Conservation (phyloP, 53 echinoderm and acorn worm species). For the Actinopyga echinites region DNA sequence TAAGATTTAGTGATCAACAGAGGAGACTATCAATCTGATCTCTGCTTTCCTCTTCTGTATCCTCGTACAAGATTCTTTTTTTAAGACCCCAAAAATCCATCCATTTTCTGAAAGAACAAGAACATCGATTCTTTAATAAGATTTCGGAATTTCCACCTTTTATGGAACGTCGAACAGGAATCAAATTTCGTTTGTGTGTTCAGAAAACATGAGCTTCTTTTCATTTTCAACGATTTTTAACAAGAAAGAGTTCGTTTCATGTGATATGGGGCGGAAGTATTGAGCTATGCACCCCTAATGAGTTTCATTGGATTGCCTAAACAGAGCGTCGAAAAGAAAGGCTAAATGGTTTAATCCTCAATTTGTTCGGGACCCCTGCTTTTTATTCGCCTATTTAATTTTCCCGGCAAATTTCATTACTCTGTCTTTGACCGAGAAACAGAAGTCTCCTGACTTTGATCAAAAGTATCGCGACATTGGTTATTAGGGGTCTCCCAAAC, state of each 20-base stretch:
- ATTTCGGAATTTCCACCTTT: slow-evolving; percentile 17
- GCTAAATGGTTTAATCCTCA: slow-evolving; percentile 16
- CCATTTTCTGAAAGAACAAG: neutral
- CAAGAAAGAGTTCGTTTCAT: slow-evolving; percentile 9
- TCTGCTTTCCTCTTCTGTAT: too few species aligned
- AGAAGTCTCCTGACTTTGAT: slow-evolving; percentile 5
- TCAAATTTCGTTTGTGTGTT: slow-evolving; percentile 42
- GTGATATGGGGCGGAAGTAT: slow-evolving; percentile 37
- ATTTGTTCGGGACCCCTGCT: neutral
- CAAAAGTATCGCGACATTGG: slow-evolving; percentile 11
- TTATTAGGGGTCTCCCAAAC: neutral
- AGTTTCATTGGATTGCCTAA: slow-evolving; percentile 36
- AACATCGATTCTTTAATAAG: slow-evolving; percentile 30
- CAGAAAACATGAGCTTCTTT: slow-evolving; percentile 27
- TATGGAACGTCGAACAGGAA: slow-evolving; percentile 11
- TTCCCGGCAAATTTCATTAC: slow-evolving; percentile 17
- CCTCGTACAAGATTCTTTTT: too few species aligned
- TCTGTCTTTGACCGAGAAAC: slow-evolving; percentile 29
- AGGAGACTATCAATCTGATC: too few species aligned
- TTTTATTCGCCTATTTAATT: slow-evolving; percentile 26
- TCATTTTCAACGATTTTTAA: slow-evolving; percentile 8
- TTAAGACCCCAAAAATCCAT: too few species aligned
- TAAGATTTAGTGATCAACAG: too few species aligned
- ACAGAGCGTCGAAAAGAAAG: slow-evolving; percentile 21
- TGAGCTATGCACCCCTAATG: slow-evolving; percentile 26